A percentile compares a stretch with the other conserved stretches of the same genome.
These are phyloP conservation scores for Aphaenogaster rudis DNA, from an alignment of 1,140 invertebrate genomes.

Conservation along the genomic window DNA sequence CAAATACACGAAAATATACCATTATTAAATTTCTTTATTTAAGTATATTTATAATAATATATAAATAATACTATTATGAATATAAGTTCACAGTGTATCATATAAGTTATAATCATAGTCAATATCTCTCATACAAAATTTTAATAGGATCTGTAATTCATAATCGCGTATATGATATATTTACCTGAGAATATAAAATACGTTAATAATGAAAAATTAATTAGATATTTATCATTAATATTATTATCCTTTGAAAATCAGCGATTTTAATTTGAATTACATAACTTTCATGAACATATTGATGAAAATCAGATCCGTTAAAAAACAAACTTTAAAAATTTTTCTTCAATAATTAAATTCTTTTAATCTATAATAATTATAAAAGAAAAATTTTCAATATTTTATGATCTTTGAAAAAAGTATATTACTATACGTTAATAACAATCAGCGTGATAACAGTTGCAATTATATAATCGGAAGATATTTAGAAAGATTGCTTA, in stretches of 20 bases:
- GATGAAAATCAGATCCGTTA: background rate
- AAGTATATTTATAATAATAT: background rate
- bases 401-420: background rate
- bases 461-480: background rate
- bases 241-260: background rate
- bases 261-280: conserved; percentile 9
- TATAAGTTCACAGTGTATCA: background rate
- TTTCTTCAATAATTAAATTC: conserved; percentile 1
- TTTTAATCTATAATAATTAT: background rate
- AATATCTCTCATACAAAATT: conserved; percentile 7
- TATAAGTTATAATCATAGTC: background rate
- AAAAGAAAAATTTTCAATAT: background rate
- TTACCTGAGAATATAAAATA: conserved; percentile 8
- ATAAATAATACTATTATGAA: background rate
- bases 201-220: background rate
- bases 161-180: background rate
- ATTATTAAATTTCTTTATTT: background rate
- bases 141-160: conserved; percentile 21
- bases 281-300: background rate
- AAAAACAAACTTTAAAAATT: background rate
- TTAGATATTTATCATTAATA: conserved; percentile 30
- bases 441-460: background rate
- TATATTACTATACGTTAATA: background rate
- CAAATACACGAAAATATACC: background rate
- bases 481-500: background rate